These are phyloP conservation scores for Leptinotarsa lineolata DNA, from an alignment of 1,140 invertebrate genomes.

Conservation along the genomic window DNA sequence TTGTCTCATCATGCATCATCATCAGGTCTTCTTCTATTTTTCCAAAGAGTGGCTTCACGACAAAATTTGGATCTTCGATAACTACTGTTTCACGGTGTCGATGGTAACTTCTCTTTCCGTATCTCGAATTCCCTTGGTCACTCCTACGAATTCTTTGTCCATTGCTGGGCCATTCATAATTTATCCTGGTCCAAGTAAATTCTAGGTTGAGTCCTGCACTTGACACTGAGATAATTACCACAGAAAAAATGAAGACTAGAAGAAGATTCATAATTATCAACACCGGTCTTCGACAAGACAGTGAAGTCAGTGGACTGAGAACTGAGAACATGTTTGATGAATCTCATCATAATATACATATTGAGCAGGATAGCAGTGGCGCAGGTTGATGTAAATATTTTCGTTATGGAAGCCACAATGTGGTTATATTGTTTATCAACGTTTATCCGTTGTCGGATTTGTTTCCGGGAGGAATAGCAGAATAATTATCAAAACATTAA, in stretches of 20 bases:
- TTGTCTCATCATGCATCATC: too few relatives aligned
- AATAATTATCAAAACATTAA: too few relatives aligned
- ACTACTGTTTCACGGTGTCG: not conserved
- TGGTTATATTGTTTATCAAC: too few relatives aligned
- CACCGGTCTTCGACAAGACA: not conserved
- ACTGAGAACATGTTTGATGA: too few relatives aligned
- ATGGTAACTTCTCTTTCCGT: not conserved
- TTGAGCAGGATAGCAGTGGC: too few relatives aligned
- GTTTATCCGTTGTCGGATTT: too few relatives aligned
- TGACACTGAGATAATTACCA: constrained; percentile 7
- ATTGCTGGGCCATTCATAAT: constrained; percentile 42
- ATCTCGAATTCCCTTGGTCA: not conserved
- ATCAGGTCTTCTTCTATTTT: not conserved
- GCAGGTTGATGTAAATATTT: too few relatives aligned
- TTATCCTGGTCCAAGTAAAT: constrained; percentile 51
- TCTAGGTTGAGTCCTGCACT: constrained; percentile 42
- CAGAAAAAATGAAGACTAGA: not conserved
- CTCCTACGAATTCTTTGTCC: not conserved
- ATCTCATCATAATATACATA: too few relatives aligned
- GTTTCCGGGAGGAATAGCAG: too few relatives aligned
- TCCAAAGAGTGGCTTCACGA: not conserved
- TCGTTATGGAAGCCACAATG: too few relatives aligned
- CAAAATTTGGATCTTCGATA: constrained; percentile 10
- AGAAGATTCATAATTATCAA: constrained; percentile 10
- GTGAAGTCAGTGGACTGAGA: too few relatives aligned